Evolutionary conservation across 1,140 invertebrate species (phyloP).

Genomic region (Drosophila sproati): DNA sequence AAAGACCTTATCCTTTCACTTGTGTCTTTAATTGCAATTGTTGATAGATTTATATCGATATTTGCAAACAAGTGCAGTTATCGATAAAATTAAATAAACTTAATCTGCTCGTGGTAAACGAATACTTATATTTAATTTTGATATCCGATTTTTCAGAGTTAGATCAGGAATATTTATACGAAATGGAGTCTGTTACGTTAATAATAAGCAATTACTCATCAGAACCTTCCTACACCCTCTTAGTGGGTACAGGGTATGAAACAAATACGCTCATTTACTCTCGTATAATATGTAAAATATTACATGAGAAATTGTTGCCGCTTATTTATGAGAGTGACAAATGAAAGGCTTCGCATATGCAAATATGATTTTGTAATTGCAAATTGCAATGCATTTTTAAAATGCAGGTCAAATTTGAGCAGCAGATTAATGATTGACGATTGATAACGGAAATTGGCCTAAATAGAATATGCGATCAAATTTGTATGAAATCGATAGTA

Average conservation of each 20-base stretch:
- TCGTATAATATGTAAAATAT: constrained; percentile 28
- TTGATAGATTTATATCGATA: too few relatives aligned
- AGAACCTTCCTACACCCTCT: neutral
- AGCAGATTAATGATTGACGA: constrained; percentile 46
- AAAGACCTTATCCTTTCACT: too few relatives aligned
- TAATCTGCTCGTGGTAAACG: too few relatives aligned
- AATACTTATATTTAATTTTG: too few relatives aligned
- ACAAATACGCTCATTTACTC: neutral
- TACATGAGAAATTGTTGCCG: constrained; percentile 48
- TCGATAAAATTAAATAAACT: too few relatives aligned
- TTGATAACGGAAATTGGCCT: constrained; percentile 25
- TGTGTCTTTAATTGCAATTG: too few relatives aligned
- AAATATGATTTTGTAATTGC: constrained; percentile 58
- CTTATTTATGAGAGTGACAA: constrained; percentile 56
- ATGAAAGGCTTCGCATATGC: constrained; percentile 50
- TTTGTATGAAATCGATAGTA: constrained; percentile 24
- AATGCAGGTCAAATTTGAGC: constrained; percentile 32
- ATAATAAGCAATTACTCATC: too few relatives aligned
- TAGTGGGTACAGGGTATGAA: neutral
- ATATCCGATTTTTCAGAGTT: too few relatives aligned
- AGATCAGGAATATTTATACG: too few relatives aligned
- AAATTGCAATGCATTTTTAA: constrained; percentile 44
- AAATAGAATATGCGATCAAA: constrained; percentile 6
- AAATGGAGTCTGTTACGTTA: too few relatives aligned
- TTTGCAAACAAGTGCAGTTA: too few relatives aligned